Evolutionary conservation across 2,888 invertebrate species (phyloP).

Genomic region (Psylliodes chrysocephalus): DNA sequence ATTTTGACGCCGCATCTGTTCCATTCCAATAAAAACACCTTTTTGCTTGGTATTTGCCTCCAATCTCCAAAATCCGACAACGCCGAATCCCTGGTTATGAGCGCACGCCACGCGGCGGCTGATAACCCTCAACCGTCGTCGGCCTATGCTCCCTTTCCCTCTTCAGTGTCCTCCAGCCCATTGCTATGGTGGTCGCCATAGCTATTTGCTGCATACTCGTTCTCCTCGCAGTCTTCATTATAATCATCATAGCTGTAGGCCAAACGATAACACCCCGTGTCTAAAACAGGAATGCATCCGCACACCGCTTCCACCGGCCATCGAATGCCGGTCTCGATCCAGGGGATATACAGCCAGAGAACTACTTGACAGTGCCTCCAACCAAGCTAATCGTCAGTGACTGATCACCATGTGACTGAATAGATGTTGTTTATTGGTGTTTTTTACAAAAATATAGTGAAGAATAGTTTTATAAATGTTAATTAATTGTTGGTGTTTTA

Average conservation of each 20-base stretch:
- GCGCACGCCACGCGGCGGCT: constrained; percentile 43
- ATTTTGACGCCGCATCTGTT: neutral
- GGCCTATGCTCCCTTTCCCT: constrained; percentile 33
- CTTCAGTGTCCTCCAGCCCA: constrained; percentile 27
- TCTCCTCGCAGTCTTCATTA: constrained; percentile 82
- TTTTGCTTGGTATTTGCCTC: neutral
- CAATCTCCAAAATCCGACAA: constrained; percentile 22
- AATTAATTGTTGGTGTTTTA: constrained; percentile 33
- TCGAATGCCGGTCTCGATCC: neutral
- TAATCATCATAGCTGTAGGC: constrained; percentile 83
- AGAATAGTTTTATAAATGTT: constrained; percentile 47
- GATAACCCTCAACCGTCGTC: constrained; percentile 31
- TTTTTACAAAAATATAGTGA: constrained; percentile 40
- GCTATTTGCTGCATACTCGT: constrained; percentile 86
- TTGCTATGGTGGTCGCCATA: constrained; percentile 77
- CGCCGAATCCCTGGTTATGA: constrained; percentile 30
- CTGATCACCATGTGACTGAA: constrained; percentile 40
- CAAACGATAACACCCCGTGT: constrained; percentile 71
- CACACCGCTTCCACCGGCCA: neutral
- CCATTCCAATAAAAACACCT: no score
- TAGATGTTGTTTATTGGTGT: constrained; percentile 39
- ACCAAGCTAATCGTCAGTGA: constrained; percentile 6
- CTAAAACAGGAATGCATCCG: constrained; percentile 3
- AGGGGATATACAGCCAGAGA: neutral
- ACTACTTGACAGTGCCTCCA: constrained; percentile 38